Percentiles rank a stretch among this genome's conserved stretches.
phyloP scores from a whole-genome alignment of 1,140 invertebrate species.

The Diprion similis region DNA sequence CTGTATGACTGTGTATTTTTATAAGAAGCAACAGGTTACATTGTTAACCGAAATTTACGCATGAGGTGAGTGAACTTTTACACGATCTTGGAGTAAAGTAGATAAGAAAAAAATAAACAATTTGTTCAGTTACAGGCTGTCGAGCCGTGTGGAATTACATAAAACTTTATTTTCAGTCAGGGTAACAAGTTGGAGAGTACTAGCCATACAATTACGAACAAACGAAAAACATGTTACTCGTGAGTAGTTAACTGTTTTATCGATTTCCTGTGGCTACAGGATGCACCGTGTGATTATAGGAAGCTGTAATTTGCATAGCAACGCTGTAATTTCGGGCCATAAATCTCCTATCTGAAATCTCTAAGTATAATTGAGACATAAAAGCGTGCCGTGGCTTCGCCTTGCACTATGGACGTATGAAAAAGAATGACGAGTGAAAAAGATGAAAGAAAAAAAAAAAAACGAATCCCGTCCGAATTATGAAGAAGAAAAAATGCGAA shows the following conservation, averaged over 20 bases:
- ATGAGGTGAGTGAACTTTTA: too few species aligned
- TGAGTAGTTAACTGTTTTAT: neutral
- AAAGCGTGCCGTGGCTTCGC: constrained; percentile 28
- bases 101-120: too few species aligned
- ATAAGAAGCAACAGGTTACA: too few species aligned
- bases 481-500: neutral
- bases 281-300: constrained; percentile 19
- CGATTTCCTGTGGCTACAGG: constrained; percentile 1
- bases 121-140: too few species aligned
- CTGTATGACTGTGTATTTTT: too few species aligned
- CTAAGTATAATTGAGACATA: constrained; percentile 38
- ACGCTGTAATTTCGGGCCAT: constrained; percentile 37
- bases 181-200: too few species aligned
- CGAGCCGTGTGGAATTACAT: too few species aligned
- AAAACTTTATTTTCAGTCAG: too few species aligned
- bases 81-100: too few species aligned
- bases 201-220: too few species aligned
- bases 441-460: neutral
- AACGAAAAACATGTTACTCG: too few species aligned
- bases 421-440: neutral
- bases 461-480: neutral
- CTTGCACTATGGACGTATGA: neutral
- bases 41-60: too few species aligned
- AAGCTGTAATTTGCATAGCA: constrained; percentile 37
- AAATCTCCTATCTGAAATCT: constrained; percentile 36